These are phyloP conservation scores for Centropus unirufus DNA, from an alignment of 2,113 vertebrate species.

Conservation along the genomic window DNA sequence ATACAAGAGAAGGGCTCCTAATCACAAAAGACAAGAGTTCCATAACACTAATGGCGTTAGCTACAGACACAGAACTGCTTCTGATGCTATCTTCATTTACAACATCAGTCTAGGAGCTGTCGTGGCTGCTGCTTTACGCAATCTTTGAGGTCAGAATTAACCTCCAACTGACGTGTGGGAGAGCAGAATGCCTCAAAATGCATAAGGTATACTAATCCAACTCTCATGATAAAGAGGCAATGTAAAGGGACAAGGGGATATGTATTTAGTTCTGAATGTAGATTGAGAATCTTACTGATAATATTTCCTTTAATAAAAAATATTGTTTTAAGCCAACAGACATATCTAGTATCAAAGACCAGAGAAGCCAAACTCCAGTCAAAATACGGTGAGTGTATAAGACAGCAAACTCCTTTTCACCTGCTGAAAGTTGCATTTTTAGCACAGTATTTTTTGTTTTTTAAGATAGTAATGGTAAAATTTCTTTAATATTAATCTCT, in stretches of 20 bases:
- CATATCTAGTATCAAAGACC: neutral
- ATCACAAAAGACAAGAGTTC: neutral
- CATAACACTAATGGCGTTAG: neutral
- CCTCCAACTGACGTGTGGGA: neutral
- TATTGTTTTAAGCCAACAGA: neutral
- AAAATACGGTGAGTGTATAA: neutral
- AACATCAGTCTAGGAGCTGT: neutral
- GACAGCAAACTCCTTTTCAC: neutral
- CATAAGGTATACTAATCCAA: neutral
- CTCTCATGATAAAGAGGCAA: neutral
- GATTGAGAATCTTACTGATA: neutral
- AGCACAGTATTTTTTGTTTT: neutral
- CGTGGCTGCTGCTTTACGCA: neutral
- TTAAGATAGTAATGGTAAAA: neutral
- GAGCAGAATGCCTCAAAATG: neutral
- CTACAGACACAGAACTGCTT: neutral
- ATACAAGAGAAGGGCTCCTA: neutral
- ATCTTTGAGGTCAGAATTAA: neutral
- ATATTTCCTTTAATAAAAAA: neutral
- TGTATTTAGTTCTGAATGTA: neutral
- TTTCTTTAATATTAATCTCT: neutral
- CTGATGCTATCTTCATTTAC: neutral
- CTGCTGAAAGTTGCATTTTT: neutral
- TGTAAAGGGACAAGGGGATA: neutral
- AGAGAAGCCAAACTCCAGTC: neutral